Evolutionary conservation across 2,888 invertebrate species (phyloP).

Genomic region (Masnerella sp.): DNA sequence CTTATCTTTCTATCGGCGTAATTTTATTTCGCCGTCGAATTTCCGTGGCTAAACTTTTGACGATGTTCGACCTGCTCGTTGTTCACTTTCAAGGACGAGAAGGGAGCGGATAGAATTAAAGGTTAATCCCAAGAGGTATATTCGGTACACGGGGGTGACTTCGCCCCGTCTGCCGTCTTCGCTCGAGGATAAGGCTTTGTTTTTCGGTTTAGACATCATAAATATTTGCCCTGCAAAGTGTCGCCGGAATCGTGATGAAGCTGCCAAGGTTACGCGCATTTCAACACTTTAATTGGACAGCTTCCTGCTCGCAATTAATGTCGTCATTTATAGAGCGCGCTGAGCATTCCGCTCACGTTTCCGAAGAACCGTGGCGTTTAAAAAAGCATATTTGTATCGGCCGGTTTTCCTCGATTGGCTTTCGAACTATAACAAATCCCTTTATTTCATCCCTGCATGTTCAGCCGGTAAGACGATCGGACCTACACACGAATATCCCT

Average conservation of each 20-base stretch:
- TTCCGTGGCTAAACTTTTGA: constrained; percentile 59
- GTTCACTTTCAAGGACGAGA: constrained; percentile 65
- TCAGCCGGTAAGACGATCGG: constrained; percentile 51
- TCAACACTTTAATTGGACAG: constrained; percentile 56
- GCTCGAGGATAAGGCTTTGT: constrained; percentile 65
- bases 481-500: constrained; percentile 47
- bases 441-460: constrained; percentile 35
- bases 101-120: constrained; percentile 75
- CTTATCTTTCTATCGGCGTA: constrained; percentile 48
- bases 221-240: constrained; percentile 75
- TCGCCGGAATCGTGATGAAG: constrained; percentile 63
- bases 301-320: not conserved
- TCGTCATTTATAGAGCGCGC: too few relatives aligned
- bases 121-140: constrained; percentile 75
- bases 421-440: constrained; percentile 49
- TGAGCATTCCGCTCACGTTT: not conserved
- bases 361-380: too few relatives aligned
- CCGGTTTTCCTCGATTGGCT: constrained; percentile 16
- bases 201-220: constrained; percentile 70
- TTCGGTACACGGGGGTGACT: constrained; percentile 54
- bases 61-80: constrained; percentile 64
- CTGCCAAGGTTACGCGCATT: constrained; percentile 18
- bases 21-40: constrained; percentile 66
- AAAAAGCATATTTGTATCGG: constrained; percentile 29
- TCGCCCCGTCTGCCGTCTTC: constrained; percentile 54